These are phyloP conservation scores for Athene cunicularia DNA, from an alignment of 2,113 vertebrate species.

Conservation along the genomic window DNA sequence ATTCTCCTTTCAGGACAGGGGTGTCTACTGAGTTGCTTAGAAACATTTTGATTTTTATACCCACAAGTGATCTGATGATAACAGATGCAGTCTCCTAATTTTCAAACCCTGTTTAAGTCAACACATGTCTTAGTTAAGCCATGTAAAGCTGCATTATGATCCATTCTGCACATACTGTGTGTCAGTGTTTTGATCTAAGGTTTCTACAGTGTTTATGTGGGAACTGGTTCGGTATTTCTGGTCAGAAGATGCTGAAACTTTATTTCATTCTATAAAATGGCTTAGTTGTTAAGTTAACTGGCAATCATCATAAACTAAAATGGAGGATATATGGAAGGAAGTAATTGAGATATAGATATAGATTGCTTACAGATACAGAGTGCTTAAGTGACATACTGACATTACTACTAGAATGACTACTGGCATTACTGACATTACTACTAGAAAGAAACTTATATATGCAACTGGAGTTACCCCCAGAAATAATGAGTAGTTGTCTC, in stretches of 20 bases:
- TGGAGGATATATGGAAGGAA: neutral
- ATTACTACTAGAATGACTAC: neutral
- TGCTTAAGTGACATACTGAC: neutral
- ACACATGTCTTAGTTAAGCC: neutral
- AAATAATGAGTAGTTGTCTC: neutral
- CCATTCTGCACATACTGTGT: fast-evolving
- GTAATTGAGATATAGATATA: neutral
- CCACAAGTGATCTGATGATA: neutral
- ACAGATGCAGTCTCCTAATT: neutral
- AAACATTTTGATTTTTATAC: neutral
- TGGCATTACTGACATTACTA: too few species aligned
- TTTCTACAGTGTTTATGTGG: neutral
- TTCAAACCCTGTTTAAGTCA: neutral
- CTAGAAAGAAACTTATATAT: neutral
- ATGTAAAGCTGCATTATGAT: neutral
- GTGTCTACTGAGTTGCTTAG: neutral
- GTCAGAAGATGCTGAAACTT: neutral
- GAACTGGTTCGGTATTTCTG: neutral
- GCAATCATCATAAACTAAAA: neutral
- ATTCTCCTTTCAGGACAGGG: neutral
- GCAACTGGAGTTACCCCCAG: fast-evolving
- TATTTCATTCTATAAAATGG: neutral
- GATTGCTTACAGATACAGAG: neutral
- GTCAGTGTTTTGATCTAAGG: neutral
- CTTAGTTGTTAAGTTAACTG: neutral